Evolutionary conservation across 2,113 vertebrate genomes (phyloP), one percentile per base, ranked within the genome.

Genomic region (Ceratotherium simum): DNA sequence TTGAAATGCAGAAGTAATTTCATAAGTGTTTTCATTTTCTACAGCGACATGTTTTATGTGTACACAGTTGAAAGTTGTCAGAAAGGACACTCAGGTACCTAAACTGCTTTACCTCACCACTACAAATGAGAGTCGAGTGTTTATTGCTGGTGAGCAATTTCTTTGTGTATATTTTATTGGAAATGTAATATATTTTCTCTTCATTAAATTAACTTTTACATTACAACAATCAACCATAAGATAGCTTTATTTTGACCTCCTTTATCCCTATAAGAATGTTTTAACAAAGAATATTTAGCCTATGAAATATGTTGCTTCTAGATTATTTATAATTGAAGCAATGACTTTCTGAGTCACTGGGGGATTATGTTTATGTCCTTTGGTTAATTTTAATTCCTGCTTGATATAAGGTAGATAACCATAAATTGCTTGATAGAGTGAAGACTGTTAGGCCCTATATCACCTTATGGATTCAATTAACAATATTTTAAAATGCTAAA

Each of bases 31-130:
- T 90, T 93, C 73, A 88, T 96, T 98, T 97, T 89, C n/a, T 33
- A 46, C 93, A 99, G 99, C 98, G 98, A 98, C 98, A 0, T 99
- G 99, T 97, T 97, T 99, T 92, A 99, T 99, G 82, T 99, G 99
- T 98, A 99, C 99, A 80, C 99, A 99, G 97, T 99, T 99, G 99
- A 99, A 99, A 94, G 99, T 99, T 94, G 98, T 99, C 94, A 98
- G 98, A 58, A 99, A 98, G 81, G 88, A 97, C 12, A 51, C n/a
- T 48, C 99, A 97, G 60, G 95, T 97, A 42, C 93, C 98, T 96
- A 98, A 62, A 46, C 91, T 97, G 65, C 89, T 98, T 46, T 99
- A 99, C 92, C 99, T 99, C 95, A 99, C 99, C 0, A 99, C 99
- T 97, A 99, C 99, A 97, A 99, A 99, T 87, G 99, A 99, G 98